Base-by-base conservation (phyloP, 2,797 vertebrate genomes). In the Sebastes diaconus region DNA sequence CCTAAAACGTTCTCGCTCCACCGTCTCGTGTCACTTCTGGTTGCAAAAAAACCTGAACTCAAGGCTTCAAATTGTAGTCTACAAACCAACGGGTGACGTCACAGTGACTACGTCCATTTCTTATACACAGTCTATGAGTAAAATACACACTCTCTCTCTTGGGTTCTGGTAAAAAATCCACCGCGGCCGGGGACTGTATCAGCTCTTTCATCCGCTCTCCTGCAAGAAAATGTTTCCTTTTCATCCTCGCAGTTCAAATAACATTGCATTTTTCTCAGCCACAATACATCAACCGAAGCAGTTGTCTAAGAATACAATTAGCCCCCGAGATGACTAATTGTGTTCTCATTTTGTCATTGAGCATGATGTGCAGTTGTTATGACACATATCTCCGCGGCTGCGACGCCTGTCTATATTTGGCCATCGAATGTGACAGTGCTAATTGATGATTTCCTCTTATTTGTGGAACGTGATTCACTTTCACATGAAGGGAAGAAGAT, bases 331-430 rank as follows among this genome's bases (percentile, higher is more conserved):
- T 74, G 79, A 80, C 88, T 89, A 84, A 91, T 85, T 85, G 79
- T 72, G 58, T 63, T 79, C 79, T 77, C 36, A n/a, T 82, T 81
- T 86, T 79, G 87, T 75, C 84, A 70, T 11, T 73, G 77, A 85
- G 75, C 72, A 3, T 69, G 76, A 91, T 75, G 87, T 52, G 78
- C 82, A 68, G 73, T 80, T 89, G 79, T 90, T 90, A 39, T 88
- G 90, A 90, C 87, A 88, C 80, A 63, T 32, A 66, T 80, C 57
- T 77, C 75, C 72, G 83, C 73, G 54, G 68, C 81, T 74, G 81
- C 25, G 57, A 58, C 29, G 59, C 81, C 30, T 13, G 80, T 84
- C 86, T 91, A 88, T 89, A 90, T 88, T 89, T 89, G 78, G 83
- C 76, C 80, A 10, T 85, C 84, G 60, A 39, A 63, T 65, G 66